Evolutionary conservation across 2,888 invertebrate species (phyloP).

Genomic region (Tholera decimalis): DNA sequence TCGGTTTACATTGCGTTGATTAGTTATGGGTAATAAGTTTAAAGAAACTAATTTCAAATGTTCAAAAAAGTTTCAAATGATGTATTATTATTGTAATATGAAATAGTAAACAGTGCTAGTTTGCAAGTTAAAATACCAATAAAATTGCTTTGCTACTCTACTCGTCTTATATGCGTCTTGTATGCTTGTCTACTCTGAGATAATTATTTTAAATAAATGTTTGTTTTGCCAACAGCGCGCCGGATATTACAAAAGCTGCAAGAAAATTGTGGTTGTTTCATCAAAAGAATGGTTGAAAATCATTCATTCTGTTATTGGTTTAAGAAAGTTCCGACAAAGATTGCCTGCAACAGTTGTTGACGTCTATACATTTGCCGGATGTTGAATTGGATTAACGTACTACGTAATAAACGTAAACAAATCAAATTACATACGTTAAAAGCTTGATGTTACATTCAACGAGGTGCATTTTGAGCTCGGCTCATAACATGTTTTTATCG

Average conservation of each 20-base stretch:
- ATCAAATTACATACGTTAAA: not conserved
- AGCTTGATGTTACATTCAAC: not conserved
- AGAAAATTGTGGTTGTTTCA: not conserved
- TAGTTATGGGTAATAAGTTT: constrained; percentile 12
- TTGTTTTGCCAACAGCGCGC: too few relatives aligned
- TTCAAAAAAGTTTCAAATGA: not conserved
- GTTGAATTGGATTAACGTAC: too few relatives aligned
- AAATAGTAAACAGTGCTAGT: not conserved
- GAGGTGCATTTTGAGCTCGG: too few relatives aligned
- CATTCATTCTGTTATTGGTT: too few relatives aligned
- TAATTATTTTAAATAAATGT: not conserved
- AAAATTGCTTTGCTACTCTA: not conserved
- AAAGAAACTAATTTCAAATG: constrained; percentile 1
- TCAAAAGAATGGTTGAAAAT: not conserved
- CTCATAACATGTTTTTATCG: not conserved
- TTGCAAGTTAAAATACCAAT: not conserved
- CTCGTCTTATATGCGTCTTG: not conserved
- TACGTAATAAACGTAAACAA: too few relatives aligned
- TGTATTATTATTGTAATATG: constrained; percentile 1
- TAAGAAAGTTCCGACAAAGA: too few relatives aligned
- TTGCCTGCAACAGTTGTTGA: too few relatives aligned
- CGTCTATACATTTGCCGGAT: too few relatives aligned
- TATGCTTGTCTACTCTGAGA: not conserved
- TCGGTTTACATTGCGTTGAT: constrained; percentile 8
- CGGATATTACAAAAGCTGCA: constrained; percentile 2